Evolutionary conservation across 2,797 vertebrate genomes (phyloP), one percentile per base, ranked within the genome.

Genomic region (Neomorphus geoffroyi): DNA sequence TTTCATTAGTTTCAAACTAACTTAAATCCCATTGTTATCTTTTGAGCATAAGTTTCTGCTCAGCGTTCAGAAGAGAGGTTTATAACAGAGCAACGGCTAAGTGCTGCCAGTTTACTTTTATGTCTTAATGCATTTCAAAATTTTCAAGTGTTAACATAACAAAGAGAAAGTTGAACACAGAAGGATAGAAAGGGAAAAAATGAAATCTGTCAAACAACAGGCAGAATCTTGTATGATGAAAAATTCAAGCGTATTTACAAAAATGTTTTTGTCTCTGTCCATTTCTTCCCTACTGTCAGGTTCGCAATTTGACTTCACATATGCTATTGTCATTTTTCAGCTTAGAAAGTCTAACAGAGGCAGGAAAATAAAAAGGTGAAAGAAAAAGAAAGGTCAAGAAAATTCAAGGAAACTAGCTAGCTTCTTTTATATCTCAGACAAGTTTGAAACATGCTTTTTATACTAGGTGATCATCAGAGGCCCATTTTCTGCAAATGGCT

Each of bases 221-320:
- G 48, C 13, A 80, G 46, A 66, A 82, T 87, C 71, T 80, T 92
- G 87, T 64, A 71, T 66, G 23, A 12, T 89, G 91, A 83, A 89
- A 95, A 82, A 43, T 91, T 94, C 67, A 92, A 91, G 53, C 85
- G 15, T 95, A 92, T 82, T 94, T 96, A 89, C 86, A 85, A 80
- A 91, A 92, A 50, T 53, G 35, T 57, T 91, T 94, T 89, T 89
- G 6, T 28, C 28, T 91, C 22, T 80, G 79, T 89, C 65, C 26
- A 64, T 74, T 94, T 95, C 48, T 89, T 82, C 28, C 67, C 32
- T 58, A 60, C 69, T 74, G 72, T 90, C 72, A 88, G 37, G 15
- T 22, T 74, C 1, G 0, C 23, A 92, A 74, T 91, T 93, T 92
- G 69, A 14, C 35, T 96, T 93, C 65, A 82, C 79, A 85, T 78